Evolutionary conservation across 2,113 vertebrate genomes (phyloP), one percentile per base, ranked within the genome.

Genomic region (Dicaeum eximium): DNA sequence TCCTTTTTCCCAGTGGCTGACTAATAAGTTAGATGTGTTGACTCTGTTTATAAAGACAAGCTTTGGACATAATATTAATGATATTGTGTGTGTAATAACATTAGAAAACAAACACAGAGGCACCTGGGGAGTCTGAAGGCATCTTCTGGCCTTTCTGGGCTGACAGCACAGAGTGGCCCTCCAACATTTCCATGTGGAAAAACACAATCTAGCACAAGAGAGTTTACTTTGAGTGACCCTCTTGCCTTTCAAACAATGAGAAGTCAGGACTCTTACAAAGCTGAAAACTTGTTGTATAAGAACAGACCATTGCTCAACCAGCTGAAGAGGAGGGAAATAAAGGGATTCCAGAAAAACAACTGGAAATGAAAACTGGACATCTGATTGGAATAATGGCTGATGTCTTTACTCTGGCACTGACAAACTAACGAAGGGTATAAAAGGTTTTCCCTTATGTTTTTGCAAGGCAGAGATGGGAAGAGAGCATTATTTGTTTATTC

Each of bases 221-320:
- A 70, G 95, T 96, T 96, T 95, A 94, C 86, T 96, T 86, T 96
- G 79, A 95, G 65, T 95, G 95, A 97, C 93, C 96, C 75, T 90
- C 56, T 79, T 72, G 86, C 86, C 72, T 93, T 95, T 84, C 65
- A 67, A 94, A 96, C 81, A 96, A 79, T 64, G 45, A 75, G 51
- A 92, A 96, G 88, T 88, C 95, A 95, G 42, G 78, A 86, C 71
- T 54, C 37, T 64, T 93, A 65, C 53, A 48, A 92, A 84, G 65
- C 56, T 84, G 72, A 78, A 77, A 77, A 82, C 54, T 45, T 61
- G 60, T 92, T 95, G 91, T 82, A 48, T 66, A 82, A 70, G 44
- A 87, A 88, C 53, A 69, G 53, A 50, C 31, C 72, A 83, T 48
- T 2, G 13, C 42, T 92, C 66, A 91, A 80, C 38, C 11, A 86